phyloP scores from a whole-genome alignment of 2,113 vertebrate genomes.

The Lathamus discolor region DNA sequence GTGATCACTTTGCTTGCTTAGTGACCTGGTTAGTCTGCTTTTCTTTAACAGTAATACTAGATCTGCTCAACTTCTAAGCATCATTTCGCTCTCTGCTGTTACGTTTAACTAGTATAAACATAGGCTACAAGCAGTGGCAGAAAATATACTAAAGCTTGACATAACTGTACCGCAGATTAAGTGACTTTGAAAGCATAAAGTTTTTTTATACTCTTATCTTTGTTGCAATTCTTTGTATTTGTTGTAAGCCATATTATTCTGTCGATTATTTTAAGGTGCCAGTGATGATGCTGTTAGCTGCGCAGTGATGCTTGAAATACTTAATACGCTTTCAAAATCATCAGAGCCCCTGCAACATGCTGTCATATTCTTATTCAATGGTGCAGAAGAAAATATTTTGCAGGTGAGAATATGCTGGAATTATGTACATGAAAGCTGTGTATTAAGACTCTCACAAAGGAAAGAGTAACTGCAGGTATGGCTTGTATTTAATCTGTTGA shows the following conservation, averaged over 20 bases:
- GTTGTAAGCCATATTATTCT: not conserved
- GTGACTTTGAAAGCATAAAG: not conserved
- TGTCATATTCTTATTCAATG: constrained; percentile 95
- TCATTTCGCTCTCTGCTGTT: not conserved
- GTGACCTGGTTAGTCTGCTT: not conserved
- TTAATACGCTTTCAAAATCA: constrained; percentile 84
- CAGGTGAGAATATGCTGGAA: constrained; percentile 79
- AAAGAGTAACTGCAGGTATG: not conserved
- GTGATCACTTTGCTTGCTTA: not conserved
- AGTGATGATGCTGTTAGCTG: constrained; percentile 98
- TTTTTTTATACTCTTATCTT: not conserved
- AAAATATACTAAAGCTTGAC: not conserved
- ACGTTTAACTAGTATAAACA: not conserved
- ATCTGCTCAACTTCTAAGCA: not conserved
- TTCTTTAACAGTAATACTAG: not conserved
- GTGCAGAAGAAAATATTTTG: constrained; percentile 95
- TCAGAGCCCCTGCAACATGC: constrained; percentile 86
- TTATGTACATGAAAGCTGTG: not conserved
- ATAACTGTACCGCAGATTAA: not conserved
- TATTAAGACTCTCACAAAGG: not conserved
- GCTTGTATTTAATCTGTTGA: not conserved
- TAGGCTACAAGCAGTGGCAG: not conserved
- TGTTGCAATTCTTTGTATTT: not conserved
- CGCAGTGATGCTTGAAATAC: constrained; percentile 95
- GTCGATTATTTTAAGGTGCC: constrained; percentile 81